Base-by-base conservation (phyloP, 2,797 vertebrate genomes). In the Sebastes nivosus region DNA sequence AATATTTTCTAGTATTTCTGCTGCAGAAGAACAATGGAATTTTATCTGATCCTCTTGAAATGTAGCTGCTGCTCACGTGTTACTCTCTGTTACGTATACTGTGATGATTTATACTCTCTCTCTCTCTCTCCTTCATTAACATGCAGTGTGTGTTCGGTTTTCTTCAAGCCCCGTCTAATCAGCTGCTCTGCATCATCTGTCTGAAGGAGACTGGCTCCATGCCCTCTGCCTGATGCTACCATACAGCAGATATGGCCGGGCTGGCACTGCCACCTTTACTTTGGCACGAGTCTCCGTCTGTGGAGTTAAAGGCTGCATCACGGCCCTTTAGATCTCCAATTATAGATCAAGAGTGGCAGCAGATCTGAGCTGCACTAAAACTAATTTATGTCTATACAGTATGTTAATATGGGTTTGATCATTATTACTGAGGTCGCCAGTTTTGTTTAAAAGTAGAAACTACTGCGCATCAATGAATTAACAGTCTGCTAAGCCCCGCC, bases 131-230 rank as follows among this genome's bases (percentile, higher is more conserved):
- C 66, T 67, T 67, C 75, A 79, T 90, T 79, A 84, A 77, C 79
- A 88, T 81, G 79, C 84, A 77, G 64, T 52, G 66, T 55, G 69
- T 50, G 67, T 50, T 61, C 66, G 30, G 72, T 75, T 72, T 87
- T 73, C 77, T 80, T 69, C 14, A 3, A 67, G 57, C 72, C 46
- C 75, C 38, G 77, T 85, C 86, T 87, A 81, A 89, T 89, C 87
- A 86, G 89, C 77, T 83, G 84, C 71, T 88, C 70, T 75, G 88
- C 82, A 87, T 91, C 85, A 86, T 90, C 86, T 86, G 83, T 85
- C 85, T 87, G 80, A 85, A 81, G 84, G 79, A 84, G 66, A 71
- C 84, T 91, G 89, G 93, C 88, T 86, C 38, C 13, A 4, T 75
- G 83, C 83, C 90, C 80, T 79, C 75, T 57, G 72, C 73, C 82